Percentiles rank a stretch among this genome's conserved stretches.
Evolutionary conservation across 2,113 vertebrate species (phyloP).

Genomic region (Hydrochoerus hydrochaeris): DNA sequence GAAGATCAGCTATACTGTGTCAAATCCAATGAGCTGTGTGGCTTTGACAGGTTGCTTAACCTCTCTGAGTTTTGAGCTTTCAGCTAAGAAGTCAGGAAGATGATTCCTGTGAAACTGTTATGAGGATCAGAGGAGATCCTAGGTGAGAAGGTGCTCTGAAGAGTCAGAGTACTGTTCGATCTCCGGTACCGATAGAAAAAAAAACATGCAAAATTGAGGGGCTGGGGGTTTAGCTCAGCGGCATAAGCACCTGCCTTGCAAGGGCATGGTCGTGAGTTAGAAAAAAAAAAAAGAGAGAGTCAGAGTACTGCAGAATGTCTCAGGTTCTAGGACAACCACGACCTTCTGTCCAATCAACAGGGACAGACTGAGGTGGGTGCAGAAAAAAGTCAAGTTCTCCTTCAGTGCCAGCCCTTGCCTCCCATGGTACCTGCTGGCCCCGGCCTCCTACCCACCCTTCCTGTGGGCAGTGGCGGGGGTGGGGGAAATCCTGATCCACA

Average conservation of each 20-base stretch:
- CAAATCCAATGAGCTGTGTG: constrained; percentile 39
- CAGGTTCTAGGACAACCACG: background rate
- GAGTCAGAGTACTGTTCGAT: background rate
- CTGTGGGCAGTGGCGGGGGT: background rate
- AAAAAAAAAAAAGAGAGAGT: too few relatives aligned
- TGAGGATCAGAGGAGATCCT: background rate
- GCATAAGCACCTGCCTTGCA: too few relatives aligned
- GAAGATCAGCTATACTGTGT: background rate
- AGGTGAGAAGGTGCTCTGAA: background rate
- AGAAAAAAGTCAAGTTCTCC: background rate
- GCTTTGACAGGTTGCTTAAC: background rate
- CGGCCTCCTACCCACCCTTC: background rate
- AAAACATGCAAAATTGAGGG: too few relatives aligned
- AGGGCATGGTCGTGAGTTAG: too few relatives aligned
- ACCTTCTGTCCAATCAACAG: too few relatives aligned
- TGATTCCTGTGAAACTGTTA: background rate
- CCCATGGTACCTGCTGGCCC: too few relatives aligned
- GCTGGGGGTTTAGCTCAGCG: too few relatives aligned
- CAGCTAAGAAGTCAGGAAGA: background rate
- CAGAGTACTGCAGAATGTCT: background rate
- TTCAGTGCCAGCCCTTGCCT: fast-evolving
- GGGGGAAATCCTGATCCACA: background rate
- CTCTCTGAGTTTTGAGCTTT: constrained; percentile 36
- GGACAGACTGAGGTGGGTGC: background rate
- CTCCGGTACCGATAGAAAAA: too few relatives aligned